phyloP scores from a whole-genome alignment of 2,113 vertebrate genomes.

The Tupaia tana region DNA sequence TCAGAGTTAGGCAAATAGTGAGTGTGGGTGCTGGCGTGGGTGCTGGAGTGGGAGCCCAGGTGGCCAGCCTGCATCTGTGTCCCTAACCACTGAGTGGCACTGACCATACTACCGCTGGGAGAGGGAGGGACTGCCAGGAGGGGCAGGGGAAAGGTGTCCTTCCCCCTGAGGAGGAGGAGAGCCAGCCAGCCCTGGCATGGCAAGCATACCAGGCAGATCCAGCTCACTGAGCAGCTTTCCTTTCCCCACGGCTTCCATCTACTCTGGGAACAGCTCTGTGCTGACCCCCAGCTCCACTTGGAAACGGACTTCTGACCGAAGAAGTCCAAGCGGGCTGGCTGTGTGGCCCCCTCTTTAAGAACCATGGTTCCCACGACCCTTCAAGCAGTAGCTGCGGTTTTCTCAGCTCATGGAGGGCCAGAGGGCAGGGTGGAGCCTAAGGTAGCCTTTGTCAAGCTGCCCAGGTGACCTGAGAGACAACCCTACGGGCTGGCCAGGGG shows the following conservation, averaged over 20 bases:
- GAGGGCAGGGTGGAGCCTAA: neutral
- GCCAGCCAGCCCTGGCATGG: neutral
- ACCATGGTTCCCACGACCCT: neutral
- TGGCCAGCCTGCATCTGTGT: rapidly evolving
- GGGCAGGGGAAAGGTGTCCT: neutral
- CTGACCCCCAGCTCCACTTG: neutral
- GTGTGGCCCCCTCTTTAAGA: neutral
- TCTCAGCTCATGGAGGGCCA: neutral
- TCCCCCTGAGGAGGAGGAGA: no score
- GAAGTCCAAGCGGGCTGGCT: rapidly evolving
- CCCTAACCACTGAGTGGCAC: rapidly evolving
- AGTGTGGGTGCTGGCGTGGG: neutral
- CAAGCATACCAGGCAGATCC: no score
- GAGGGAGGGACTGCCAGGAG: no score
- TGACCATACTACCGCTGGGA: rapidly evolving
- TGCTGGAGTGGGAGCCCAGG: no score
- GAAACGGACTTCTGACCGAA: no score
- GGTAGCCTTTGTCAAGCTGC: neutral
- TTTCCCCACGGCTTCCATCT: neutral
- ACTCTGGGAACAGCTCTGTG: neutral
- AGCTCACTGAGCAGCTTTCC: rapidly evolving
- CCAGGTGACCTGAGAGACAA: neutral
- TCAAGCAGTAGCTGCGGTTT: neutral
- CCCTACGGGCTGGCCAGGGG: neutral
- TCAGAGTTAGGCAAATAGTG: rapidly evolving